Conservation (phyloP, 2,888 invertebrate genomes). For the Heliconius hortense region DNA sequence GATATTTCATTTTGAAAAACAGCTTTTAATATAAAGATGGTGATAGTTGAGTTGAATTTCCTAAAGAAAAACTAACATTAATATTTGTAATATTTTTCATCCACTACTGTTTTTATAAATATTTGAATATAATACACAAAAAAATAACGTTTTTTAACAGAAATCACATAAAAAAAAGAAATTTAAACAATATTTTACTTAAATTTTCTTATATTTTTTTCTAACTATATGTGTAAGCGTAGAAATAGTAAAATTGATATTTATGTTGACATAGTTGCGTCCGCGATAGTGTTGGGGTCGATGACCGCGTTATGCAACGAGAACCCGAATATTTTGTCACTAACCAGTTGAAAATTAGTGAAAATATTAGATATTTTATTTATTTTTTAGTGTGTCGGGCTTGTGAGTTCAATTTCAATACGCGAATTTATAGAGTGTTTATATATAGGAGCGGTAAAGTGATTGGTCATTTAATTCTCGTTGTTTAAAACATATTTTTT, state of each 20-base stretch:
- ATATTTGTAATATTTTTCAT: too few relatives aligned
- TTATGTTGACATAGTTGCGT: conserved; percentile 32
- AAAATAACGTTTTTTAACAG: too few relatives aligned
- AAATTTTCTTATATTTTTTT: not conserved
- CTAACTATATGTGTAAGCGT: not conserved
- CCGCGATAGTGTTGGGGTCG: conserved; percentile 40
- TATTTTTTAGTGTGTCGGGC: not conserved
- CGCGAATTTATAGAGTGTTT: too few relatives aligned
- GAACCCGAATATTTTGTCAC: conserved; percentile 17
- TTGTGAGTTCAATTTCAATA: not conserved
- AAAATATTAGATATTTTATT: too few relatives aligned
- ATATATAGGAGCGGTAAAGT: too few relatives aligned
- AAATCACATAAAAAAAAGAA: not conserved
- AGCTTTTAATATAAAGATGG: not conserved
- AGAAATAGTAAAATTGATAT: conserved; percentile 24
- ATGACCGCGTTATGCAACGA: conserved; percentile 43
- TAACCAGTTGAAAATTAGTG: not conserved
- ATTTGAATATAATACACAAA: not conserved
- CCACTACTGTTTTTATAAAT: too few relatives aligned
- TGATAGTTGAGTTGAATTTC: not conserved
- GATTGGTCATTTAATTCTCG: too few relatives aligned
- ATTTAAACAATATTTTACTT: not conserved
- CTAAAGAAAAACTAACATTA: too few relatives aligned
- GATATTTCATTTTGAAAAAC: not conserved
- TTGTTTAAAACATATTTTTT: too few relatives aligned